Evolutionary conservation across 2,113 vertebrate genomes (phyloP).

Genomic region (Gallinago media): DNA sequence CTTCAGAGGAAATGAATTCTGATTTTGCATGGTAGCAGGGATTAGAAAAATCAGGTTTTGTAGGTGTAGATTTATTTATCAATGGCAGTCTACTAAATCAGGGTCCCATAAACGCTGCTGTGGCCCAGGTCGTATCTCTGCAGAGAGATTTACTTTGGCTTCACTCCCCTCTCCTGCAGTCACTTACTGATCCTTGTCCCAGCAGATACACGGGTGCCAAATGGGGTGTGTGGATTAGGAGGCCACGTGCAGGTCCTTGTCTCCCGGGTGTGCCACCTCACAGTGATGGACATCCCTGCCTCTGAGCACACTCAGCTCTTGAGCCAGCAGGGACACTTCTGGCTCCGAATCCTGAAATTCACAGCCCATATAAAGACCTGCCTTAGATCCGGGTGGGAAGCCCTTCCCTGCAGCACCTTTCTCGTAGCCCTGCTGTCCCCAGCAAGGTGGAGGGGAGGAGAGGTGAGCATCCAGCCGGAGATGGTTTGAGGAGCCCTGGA

Average conservation of each 20-base stretch:
- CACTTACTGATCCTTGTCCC: not conserved
- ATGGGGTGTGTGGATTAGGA: not conserved
- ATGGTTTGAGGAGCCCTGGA: fast-evolving
- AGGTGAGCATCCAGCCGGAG: not conserved
- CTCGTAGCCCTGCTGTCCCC: fast-evolving
- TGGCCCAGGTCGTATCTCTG: not conserved
- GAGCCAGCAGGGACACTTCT: fast-evolving
- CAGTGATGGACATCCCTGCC: fast-evolving
- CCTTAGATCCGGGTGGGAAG: not conserved
- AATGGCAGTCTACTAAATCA: not conserved
- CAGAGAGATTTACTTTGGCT: not conserved
- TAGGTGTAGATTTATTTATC: not conserved
- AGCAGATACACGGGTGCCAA: fast-evolving
- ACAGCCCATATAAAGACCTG: not conserved
- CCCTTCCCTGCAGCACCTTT: not conserved
- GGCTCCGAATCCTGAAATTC: not conserved
- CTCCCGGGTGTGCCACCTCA: not conserved
- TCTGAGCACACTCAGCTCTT: not conserved
- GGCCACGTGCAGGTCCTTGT: not conserved
- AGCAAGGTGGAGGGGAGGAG: not conserved
- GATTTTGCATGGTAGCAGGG: not conserved
- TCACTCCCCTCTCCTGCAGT: not conserved
- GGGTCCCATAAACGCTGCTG: not conserved
- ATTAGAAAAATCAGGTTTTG: not conserved
- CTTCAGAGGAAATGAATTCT: not conserved